A percentile compares a stretch with the other conserved stretches of the same genome.
Conservation (phyloP, 2,888 invertebrate species). For the Leptura quadrifasciata region DNA sequence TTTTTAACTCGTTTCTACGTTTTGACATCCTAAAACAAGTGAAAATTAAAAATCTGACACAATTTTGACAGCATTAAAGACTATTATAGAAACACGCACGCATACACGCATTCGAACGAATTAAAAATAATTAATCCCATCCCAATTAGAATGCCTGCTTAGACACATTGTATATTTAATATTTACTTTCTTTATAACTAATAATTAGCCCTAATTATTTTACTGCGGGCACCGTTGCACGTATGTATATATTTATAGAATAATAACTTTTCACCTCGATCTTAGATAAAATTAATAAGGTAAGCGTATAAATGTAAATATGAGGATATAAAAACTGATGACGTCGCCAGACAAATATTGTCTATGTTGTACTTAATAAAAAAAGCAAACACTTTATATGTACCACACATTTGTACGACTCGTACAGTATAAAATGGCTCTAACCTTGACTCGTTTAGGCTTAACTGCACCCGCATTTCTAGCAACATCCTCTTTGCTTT, state of each 20-base stretch:
- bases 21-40: too few relatives aligned
- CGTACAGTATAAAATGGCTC: constrained; percentile 34
- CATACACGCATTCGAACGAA: neutral
- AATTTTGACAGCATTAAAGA: neutral
- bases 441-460: constrained; percentile 87
- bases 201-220: constrained; percentile 29
- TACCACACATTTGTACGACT: constrained; percentile 7
- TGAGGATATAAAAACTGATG: constrained; percentile 33
- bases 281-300: constrained; percentile 20
- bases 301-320: constrained; percentile 19
- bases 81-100: neutral
- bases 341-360: constrained; percentile 32
- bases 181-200: neutral
- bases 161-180: neutral
- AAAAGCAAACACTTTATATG: constrained; percentile 29
- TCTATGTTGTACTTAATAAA: constrained; percentile 37
- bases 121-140: neutral
- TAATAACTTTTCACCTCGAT: constrained; percentile 18
- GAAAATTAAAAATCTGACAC: neutral
- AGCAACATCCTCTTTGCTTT: constrained; percentile 76
- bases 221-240: neutral
- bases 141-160: neutral
- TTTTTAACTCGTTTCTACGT: too few relatives aligned
- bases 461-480: constrained; percentile 76
- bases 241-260: constrained; percentile 2